Evolutionary conservation across 2,888 invertebrate species (phyloP).

Genomic region (Campoplex capitator): DNA sequence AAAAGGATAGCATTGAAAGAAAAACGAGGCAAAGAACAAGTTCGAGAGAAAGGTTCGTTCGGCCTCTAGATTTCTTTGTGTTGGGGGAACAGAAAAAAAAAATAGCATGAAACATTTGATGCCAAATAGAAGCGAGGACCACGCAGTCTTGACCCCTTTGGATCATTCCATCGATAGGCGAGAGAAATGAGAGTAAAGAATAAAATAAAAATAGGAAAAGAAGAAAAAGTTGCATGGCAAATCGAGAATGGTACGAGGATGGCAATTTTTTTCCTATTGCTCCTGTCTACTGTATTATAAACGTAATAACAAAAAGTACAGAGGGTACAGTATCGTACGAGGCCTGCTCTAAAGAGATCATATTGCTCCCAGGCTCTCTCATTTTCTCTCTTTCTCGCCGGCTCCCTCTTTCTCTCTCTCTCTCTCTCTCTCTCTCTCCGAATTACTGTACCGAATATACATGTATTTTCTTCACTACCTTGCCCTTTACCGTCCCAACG

Average conservation of each 20-base stretch:
- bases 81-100: background rate
- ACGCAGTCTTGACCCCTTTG: constrained; percentile 49
- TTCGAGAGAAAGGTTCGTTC: background rate
- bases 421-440: constrained; percentile 36
- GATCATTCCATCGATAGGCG: constrained; percentile 44
- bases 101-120: constrained; percentile 14
- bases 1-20: background rate
- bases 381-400: constrained; percentile 52
- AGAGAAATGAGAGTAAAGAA: constrained; percentile 59
- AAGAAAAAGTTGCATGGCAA: constrained; percentile 44
- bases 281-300: constrained; percentile 64
- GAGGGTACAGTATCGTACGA: constrained; percentile 57
- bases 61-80: background rate
- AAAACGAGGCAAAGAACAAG: background rate
- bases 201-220: background rate
- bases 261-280: constrained; percentile 51
- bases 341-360: constrained; percentile 80
- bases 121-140: constrained; percentile 24
- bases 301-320: constrained; percentile 71
- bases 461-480: constrained; percentile 42
- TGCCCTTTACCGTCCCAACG: constrained; percentile 65
- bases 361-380: constrained; percentile 75
- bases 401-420: constrained; percentile 9
- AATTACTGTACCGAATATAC: constrained; percentile 6
- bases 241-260: constrained; percentile 44